phyloP scores from a whole-genome alignment of 2,888 invertebrate genomes.

The Leptura quadrifasciata region DNA sequence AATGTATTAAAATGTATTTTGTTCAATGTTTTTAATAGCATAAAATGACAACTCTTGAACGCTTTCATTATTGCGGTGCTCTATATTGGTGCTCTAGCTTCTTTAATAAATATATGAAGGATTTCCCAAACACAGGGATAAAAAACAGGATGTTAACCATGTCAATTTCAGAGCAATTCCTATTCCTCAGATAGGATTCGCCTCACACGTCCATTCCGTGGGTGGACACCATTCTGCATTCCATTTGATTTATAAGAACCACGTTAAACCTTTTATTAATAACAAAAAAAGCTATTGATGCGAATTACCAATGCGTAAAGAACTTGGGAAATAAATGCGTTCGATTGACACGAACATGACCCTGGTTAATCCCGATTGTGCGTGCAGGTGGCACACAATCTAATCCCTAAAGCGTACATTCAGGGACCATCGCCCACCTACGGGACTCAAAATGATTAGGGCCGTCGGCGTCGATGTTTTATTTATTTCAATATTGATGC shows the following conservation, averaged over 20 bases:
- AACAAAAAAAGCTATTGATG: slow-evolving; percentile 30
- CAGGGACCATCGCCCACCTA: slow-evolving; percentile 13
- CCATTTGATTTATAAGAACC: neutral
- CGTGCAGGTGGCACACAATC: slow-evolving; percentile 45
- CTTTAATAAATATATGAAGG: too few relatives aligned
- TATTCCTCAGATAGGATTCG: too few relatives aligned
- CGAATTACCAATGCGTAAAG: slow-evolving; percentile 15
- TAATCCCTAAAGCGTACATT: slow-evolving; percentile 45
- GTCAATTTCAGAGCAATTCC: too few relatives aligned
- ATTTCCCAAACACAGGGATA: too few relatives aligned
- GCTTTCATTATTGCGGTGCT: too few relatives aligned
- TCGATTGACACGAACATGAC: slow-evolving; percentile 50
- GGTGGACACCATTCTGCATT: neutral
- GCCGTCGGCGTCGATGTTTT: slow-evolving; percentile 12
- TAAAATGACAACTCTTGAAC: too few relatives aligned
- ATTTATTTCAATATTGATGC: slow-evolving; percentile 22
- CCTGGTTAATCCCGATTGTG: slow-evolving; percentile 47
- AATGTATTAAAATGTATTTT: too few relatives aligned
- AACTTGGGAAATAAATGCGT: slow-evolving; percentile 47
- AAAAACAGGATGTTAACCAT: too few relatives aligned
- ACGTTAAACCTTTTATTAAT: slow-evolving; percentile 8
- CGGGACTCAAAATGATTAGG: slow-evolving; percentile 23
- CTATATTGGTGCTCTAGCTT: too few relatives aligned
- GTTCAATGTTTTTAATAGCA: too few relatives aligned
- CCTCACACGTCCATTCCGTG: neutral